These are phyloP conservation scores for Camarhynchus parvulus DNA, from an alignment of 2,113 vertebrate species.

Conservation along the genomic window DNA sequence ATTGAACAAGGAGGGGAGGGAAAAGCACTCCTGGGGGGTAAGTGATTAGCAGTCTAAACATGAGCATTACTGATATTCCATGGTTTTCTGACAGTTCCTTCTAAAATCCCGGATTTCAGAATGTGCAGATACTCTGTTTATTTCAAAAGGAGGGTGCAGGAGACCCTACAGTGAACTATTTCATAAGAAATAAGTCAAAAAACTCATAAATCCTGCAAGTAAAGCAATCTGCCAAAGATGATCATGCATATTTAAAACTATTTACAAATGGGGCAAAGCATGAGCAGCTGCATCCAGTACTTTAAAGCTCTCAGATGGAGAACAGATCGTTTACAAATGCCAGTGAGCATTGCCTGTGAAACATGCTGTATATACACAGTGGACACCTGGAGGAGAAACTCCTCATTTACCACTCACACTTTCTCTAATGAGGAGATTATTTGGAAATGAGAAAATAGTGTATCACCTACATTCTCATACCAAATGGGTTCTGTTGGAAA, in stretches of 20 bases:
- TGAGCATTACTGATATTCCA: neutral
- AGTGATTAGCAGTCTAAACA: slow-evolving; percentile 28
- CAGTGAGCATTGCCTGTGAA: slow-evolving; percentile 10
- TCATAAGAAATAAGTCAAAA: neutral
- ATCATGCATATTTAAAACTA: slow-evolving; percentile 58
- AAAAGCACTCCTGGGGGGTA: slow-evolving; percentile 21
- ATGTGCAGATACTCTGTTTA: neutral
- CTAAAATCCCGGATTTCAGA: neutral
- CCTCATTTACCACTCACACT: slow-evolving; percentile 7
- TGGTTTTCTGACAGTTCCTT: neutral
- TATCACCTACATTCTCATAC: slow-evolving; percentile 24
- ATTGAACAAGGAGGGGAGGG: neutral
- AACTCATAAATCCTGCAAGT: neutral
- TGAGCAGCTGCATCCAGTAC: slow-evolving; percentile 40
- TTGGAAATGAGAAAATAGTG: slow-evolving; percentile 40
- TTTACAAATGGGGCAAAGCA: slow-evolving; percentile 44
- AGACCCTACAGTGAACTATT: neutral
- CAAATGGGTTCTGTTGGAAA: slow-evolving; percentile 31
- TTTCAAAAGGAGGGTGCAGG: neutral
- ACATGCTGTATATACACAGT: neutral
- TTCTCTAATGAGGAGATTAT: slow-evolving; percentile 38
- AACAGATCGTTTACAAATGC: slow-evolving; percentile 31
- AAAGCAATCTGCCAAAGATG: slow-evolving; percentile 18
- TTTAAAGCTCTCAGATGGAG: slow-evolving; percentile 30
- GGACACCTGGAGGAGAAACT: slow-evolving; percentile 38